phyloP scores from a whole-genome alignment of 2,113 vertebrate genomes.

The Hiodon alosoides region DNA sequence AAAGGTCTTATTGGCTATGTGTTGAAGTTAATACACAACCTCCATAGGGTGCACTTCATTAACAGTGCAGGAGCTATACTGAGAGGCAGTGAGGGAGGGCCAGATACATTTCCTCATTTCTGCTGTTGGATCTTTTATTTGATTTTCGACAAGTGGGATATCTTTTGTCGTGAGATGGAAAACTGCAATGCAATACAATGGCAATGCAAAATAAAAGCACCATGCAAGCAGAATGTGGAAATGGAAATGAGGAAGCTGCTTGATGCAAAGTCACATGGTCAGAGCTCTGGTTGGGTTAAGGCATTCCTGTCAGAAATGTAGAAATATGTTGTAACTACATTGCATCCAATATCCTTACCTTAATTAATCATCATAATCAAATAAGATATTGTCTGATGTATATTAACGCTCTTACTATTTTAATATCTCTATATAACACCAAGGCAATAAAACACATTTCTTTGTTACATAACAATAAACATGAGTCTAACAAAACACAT shows the following conservation, averaged over 20 bases:
- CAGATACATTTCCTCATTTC: neutral
- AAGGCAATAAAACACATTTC: neutral
- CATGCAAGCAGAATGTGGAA: constrained; percentile 9
- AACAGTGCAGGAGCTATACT: constrained; percentile 1
- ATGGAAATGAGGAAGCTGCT: constrained; percentile 1
- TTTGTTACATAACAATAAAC: constrained; percentile 2
- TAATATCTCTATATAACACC: neutral
- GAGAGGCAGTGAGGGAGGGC: neutral
- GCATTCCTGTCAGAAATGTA: constrained; percentile 4
- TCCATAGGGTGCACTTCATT: constrained; percentile 1
- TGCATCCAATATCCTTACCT: constrained; percentile 29
- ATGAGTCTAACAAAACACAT: neutral
- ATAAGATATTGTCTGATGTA: too few species aligned
- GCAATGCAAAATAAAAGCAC: constrained; percentile 20
- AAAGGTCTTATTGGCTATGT: constrained; percentile 11
- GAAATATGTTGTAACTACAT: neutral
- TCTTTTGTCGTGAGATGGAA: neutral
- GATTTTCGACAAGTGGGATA: neutral
- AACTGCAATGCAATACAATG: constrained; percentile 22
- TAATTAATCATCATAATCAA: constrained; percentile 21
- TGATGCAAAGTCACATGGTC: constrained; percentile 2
- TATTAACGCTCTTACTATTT: neutral
- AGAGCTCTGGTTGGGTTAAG: neutral
- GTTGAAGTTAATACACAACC: neutral
- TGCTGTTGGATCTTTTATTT: neutral